Conservation (phyloP, 35 echinoderm and acorn worm species). For the Heliocidaris erythrogramma region DNA sequence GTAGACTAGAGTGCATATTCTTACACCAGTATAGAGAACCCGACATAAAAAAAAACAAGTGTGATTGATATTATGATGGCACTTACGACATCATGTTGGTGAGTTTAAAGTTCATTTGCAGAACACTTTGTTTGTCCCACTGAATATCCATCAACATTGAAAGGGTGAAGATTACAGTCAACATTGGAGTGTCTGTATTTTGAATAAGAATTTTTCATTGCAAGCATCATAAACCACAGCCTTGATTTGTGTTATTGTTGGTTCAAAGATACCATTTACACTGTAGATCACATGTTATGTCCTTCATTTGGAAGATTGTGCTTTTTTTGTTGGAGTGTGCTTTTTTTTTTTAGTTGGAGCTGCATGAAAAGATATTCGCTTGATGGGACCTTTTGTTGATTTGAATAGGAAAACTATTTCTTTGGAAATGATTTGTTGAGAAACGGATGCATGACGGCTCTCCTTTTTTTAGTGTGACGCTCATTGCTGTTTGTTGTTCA, state of each 20-base stretch:
- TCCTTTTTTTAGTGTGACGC: neutral
- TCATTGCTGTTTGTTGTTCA: neutral
- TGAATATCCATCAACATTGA: neutral
- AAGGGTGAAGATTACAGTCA: neutral
- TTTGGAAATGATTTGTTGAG: neutral
- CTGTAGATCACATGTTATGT: conserved; percentile 5
- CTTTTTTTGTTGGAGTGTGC: neutral
- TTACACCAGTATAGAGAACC: neutral
- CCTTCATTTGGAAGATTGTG: neutral
- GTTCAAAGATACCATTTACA: neutral
- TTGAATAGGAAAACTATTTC: neutral
- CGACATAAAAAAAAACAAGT: neutral
- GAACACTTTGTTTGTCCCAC: neutral
- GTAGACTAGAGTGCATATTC: neutral
- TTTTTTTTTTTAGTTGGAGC: neutral
- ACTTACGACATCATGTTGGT: neutral
- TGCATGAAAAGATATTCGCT: conserved; percentile 10
- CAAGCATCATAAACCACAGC: neutral
- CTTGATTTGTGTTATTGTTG: neutral
- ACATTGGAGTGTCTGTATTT: neutral
- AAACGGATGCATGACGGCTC: neutral
- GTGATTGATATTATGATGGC: neutral
- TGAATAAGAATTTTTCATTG: neutral
- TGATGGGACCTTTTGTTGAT: neutral
- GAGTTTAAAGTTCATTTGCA: neutral